These are phyloP conservation scores for Brachyhypopomus occidentalis DNA, from an alignment of 2,113 vertebrate species.

Conservation along the genomic window DNA sequence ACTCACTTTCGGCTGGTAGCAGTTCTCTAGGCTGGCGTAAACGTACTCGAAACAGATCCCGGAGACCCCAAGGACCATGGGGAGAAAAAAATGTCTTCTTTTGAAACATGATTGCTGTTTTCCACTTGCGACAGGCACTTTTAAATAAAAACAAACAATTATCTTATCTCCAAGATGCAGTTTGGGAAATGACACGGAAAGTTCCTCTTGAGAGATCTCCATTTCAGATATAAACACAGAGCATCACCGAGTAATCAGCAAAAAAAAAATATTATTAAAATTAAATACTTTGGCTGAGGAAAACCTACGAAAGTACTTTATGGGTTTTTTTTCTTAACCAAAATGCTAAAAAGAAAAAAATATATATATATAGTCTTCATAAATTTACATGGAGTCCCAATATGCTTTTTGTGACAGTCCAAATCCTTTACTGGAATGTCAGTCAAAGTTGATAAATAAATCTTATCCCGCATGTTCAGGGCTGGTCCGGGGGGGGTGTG, in stretches of 20 bases:
- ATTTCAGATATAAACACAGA: conserved; percentile 39
- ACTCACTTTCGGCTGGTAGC: conserved; percentile 17
- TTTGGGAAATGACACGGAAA: conserved; percentile 41
- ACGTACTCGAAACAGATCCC: background rate
- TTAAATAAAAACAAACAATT: conserved; percentile 44
- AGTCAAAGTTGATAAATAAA: conserved; percentile 34
- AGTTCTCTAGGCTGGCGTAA: conserved; percentile 16
- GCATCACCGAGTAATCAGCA: conserved; percentile 46
- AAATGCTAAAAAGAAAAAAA: conserved; percentile 55
- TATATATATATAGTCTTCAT: conserved; percentile 44
- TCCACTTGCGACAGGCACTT: conserved; percentile 46
- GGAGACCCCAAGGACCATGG: background rate
- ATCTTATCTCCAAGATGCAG: conserved; percentile 41
- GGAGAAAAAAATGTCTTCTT: conserved; percentile 27
- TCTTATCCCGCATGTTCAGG: conserved; percentile 5
- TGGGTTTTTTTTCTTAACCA: conserved; percentile 40
- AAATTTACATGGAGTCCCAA: conserved; percentile 48
- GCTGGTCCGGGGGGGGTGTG: too few relatives aligned
- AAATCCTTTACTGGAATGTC: conserved; percentile 62
- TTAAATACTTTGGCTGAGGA: conserved; percentile 54
- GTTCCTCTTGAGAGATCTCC: conserved; percentile 31
- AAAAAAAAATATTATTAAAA: conserved; percentile 53
- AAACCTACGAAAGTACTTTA: conserved; percentile 41
- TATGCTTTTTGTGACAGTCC: conserved; percentile 31
- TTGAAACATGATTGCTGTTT: conserved; percentile 40